These are phyloP conservation scores for Catalaphyllia jardinei DNA, from an alignment of 64 coral and sea anemone genomes.

Conservation along the genomic window DNA sequence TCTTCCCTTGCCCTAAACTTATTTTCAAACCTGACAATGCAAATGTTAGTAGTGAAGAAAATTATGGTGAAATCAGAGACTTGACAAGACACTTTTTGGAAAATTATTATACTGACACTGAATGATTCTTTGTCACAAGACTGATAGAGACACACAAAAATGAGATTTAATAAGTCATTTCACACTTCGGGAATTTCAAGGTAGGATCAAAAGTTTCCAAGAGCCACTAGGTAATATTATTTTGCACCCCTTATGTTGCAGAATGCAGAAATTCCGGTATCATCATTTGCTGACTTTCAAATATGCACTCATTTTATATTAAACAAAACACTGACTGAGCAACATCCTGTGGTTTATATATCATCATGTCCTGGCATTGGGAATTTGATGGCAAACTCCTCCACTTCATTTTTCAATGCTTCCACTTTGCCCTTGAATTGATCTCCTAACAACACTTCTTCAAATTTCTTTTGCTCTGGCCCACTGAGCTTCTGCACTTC, in stretches of 20 bases:
- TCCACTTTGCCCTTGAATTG: conserved; percentile 71
- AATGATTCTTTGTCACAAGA: too few relatives aligned
- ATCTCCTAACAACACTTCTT: conserved; percentile 67
- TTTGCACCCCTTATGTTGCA: neutral
- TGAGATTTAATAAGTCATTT: too few relatives aligned
- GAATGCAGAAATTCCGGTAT: neutral
- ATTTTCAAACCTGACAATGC: too few relatives aligned
- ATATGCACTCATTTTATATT: neutral
- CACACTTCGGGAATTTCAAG: too few relatives aligned
- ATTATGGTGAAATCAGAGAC: too few relatives aligned
- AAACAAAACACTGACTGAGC: neutral
- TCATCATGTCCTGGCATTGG: conserved; percentile 93
- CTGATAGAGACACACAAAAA: too few relatives aligned
- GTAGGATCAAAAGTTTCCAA: too few relatives aligned
- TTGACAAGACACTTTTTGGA: too few relatives aligned
- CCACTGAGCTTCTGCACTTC: conserved; percentile 86
- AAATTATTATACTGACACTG: too few relatives aligned
- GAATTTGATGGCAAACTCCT: conserved; percentile 80
- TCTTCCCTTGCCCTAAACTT: too few relatives aligned
- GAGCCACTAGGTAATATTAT: too few relatives aligned
- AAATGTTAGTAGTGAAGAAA: too few relatives aligned
- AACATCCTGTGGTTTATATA: neutral
- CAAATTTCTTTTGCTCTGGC: conserved; percentile 86
- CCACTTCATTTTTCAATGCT: conserved; percentile 68
- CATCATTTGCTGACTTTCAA: neutral